phyloP scores from a whole-genome alignment of 2,888 invertebrate genomes.

The Rhingia campestris region DNA sequence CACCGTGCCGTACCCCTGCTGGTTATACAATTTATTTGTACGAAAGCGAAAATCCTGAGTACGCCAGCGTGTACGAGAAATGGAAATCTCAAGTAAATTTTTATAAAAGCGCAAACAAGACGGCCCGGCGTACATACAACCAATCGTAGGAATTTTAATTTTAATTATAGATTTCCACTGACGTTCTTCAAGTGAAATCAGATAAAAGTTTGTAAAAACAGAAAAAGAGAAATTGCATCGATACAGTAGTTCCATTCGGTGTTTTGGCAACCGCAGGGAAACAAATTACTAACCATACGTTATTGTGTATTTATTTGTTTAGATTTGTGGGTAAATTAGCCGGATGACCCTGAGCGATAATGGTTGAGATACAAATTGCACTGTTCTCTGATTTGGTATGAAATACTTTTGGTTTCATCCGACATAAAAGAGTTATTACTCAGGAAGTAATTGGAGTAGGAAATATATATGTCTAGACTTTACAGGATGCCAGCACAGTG shows the following conservation, averaged over 20 bases:
- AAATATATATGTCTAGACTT: no score
- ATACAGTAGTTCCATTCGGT: slow-evolving; percentile 39
- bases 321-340: slow-evolving; percentile 39
- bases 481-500: no score
- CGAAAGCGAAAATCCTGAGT: slow-evolving; percentile 54
- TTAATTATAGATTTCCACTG: slow-evolving; percentile 72
- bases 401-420: slow-evolving; percentile 29
- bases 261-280: slow-evolving; percentile 50
- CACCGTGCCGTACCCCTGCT: slow-evolving; percentile 39
- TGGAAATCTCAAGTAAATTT: slow-evolving; percentile 70
- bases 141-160: slow-evolving; percentile 58
- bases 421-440: slow-evolving; percentile 21
- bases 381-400: not conserved
- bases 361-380: slow-evolving; percentile 20
- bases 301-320: slow-evolving; percentile 58
- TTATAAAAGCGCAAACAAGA: slow-evolving; percentile 63
- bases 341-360: slow-evolving; percentile 48
- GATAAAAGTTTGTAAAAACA: slow-evolving; percentile 77
- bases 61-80: slow-evolving; percentile 54
- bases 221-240: slow-evolving; percentile 56
- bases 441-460: not conserved
- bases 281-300: slow-evolving; percentile 50
- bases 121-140: slow-evolving; percentile 19
- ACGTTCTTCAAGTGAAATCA: slow-evolving; percentile 77
- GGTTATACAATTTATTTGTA: slow-evolving; percentile 37